A percentile compares a stretch with the other conserved stretches of the same genome.
These are phyloP conservation scores for Ciconia stormi DNA, from an alignment of 2,113 vertebrate genomes.

Conservation along the genomic window DNA sequence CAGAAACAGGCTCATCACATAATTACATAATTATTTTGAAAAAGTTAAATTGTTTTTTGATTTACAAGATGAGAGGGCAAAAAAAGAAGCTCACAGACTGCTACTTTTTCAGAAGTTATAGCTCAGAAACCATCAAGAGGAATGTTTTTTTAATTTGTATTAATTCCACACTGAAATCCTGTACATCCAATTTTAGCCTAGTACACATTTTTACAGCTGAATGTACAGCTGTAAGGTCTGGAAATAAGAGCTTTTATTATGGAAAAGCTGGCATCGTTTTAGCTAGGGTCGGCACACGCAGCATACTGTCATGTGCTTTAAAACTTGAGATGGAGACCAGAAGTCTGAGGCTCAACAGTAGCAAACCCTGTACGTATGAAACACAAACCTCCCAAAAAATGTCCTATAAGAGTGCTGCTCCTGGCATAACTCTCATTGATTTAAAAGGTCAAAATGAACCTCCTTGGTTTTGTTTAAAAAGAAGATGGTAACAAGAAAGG, in stretches of 20 bases:
- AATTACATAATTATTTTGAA: neutral
- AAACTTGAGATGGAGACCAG: conserved; percentile 54
- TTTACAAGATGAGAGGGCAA: neutral
- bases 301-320: conserved; percentile 19
- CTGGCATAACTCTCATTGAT: neutral
- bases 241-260: conserved; percentile 56
- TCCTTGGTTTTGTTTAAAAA: neutral
- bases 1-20: neutral
- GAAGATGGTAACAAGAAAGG: neutral
- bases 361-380: neutral
- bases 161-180: conserved; percentile 20
- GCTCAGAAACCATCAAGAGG: neutral
- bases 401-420: neutral
- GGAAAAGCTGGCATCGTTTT: conserved; percentile 56
- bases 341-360: conserved; percentile 50
- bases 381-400: neutral
- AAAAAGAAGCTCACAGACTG: neutral
- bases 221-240: conserved; percentile 18
- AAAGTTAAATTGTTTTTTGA: neutral
- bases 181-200: conserved; percentile 33
- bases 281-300: neutral
- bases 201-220: conserved; percentile 35
- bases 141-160: neutral
- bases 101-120: neutral
- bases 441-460: neutral